These are phyloP conservation scores for Myrmecophaga tridactyla DNA, from an alignment of 2,113 vertebrate genomes.

Conservation along the genomic window DNA sequence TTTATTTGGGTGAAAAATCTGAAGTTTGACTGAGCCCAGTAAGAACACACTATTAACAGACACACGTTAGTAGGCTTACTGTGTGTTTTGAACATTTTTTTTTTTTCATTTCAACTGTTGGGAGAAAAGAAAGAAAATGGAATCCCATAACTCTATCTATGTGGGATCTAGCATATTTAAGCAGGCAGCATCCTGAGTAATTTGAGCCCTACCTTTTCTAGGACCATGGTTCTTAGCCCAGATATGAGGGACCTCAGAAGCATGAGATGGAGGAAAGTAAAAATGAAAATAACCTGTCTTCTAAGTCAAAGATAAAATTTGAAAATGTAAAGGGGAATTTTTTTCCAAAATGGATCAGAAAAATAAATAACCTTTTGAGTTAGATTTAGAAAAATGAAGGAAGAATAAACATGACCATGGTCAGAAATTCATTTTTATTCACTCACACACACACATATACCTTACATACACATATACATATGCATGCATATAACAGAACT, in stretches of 20 bases:
- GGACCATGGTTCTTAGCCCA: neutral
- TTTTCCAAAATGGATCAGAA: neutral
- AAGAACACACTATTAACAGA: neutral
- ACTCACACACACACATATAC: neutral
- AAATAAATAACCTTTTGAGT: neutral
- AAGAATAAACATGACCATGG: neutral
- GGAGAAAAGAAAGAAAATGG: neutral
- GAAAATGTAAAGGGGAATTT: neutral
- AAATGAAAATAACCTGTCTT: neutral
- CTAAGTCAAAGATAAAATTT: neutral
- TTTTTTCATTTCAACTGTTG: neutral
- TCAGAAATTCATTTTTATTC: constrained; percentile 27
- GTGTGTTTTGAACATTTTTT: neutral
- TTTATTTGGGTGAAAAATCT: neutral
- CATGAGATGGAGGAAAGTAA: neutral
- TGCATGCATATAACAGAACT: neutral
- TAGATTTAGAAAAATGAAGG: neutral
- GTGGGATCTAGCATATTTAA: neutral
- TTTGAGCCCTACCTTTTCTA: neutral
- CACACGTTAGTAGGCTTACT: neutral
- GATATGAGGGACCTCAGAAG: neutral
- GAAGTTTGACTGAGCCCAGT: neutral
- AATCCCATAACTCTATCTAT: neutral
- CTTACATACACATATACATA: neutral
- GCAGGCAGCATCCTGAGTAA: neutral